phyloP scores from a whole-genome alignment of 2,797 vertebrate genomes.

The Tinamus major region DNA sequence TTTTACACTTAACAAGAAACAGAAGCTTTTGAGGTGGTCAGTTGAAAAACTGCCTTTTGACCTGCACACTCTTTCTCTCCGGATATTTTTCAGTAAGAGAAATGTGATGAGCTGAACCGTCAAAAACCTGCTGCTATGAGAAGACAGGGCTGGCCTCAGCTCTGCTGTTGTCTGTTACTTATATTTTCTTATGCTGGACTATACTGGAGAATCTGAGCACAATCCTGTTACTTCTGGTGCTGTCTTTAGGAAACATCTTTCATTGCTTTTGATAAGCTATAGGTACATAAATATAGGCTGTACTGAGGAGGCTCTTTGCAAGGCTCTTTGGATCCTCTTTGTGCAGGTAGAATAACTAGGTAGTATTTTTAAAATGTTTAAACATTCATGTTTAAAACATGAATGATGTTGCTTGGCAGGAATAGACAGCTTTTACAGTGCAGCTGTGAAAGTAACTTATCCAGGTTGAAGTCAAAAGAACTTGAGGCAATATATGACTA shows the following conservation, averaged over 20 bases:
- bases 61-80: neutral
- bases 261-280: neutral
- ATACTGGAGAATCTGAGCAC: constrained; percentile 40
- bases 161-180: constrained; percentile 17
- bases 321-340: neutral
- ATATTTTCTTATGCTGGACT: constrained; percentile 10
- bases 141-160: neutral
- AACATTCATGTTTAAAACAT: neutral
- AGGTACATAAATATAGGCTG: neutral
- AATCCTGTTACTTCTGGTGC: constrained; percentile 18
- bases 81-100: neutral
- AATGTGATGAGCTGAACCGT: neutral
- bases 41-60: constrained; percentile 37
- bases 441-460: neutral
- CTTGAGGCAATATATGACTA: neutral
- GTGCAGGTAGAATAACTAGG: neutral
- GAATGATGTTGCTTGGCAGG: neutral
- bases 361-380: neutral
- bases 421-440: neutral
- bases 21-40: neutral
- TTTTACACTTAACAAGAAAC: neutral
- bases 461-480: neutral
- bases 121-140: constrained; percentile 45
- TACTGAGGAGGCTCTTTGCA: neutral
- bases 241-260: neutral